Percentiles rank a stretch among this genome's conserved stretches.
phyloP scores from a whole-genome alignment of 2,113 vertebrate species.

The Prietella phreatophila region DNA sequence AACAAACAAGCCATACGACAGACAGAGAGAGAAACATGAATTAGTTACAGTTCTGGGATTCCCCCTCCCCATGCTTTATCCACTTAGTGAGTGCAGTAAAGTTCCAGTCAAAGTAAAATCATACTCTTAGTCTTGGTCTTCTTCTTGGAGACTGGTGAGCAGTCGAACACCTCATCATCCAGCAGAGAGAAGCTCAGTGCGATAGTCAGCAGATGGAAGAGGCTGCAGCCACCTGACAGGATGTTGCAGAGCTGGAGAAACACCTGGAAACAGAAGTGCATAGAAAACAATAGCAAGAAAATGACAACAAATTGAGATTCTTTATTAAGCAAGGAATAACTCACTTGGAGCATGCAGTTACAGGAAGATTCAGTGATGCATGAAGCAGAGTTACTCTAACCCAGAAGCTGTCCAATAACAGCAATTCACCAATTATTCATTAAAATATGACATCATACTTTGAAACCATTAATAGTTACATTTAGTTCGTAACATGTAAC shows the following conservation, averaged over 20 bases:
- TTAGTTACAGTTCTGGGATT: neutral
- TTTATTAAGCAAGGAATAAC: neutral
- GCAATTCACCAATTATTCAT: neutral
- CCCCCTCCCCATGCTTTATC: neutral
- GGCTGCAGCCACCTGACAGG: constrained; percentile 77
- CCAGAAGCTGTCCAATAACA: neutral
- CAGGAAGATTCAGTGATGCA: no score
- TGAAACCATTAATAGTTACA: neutral
- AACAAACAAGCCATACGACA: neutral
- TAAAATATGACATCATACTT: neutral
- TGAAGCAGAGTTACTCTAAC: neutral
- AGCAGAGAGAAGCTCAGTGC: constrained; percentile 75
- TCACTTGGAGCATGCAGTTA: neutral
- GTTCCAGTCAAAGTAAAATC: neutral
- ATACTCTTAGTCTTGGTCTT: constrained; percentile 51
- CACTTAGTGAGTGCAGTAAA: neutral
- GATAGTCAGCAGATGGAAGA: constrained; percentile 76
- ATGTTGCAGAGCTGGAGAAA: constrained; percentile 74
- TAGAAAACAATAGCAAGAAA: neutral
- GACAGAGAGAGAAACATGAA: neutral
- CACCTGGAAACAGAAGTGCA: constrained; percentile 59
- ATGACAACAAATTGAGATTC: neutral
- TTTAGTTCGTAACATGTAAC: neutral
- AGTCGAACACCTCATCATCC: constrained; percentile 68
- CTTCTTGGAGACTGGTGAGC: constrained; percentile 41